Percentiles rank a stretch among this genome's conserved stretches.
These are phyloP conservation scores for Agrypnia vestita DNA, from an alignment of 1,140 invertebrate genomes.

Conservation along the genomic window DNA sequence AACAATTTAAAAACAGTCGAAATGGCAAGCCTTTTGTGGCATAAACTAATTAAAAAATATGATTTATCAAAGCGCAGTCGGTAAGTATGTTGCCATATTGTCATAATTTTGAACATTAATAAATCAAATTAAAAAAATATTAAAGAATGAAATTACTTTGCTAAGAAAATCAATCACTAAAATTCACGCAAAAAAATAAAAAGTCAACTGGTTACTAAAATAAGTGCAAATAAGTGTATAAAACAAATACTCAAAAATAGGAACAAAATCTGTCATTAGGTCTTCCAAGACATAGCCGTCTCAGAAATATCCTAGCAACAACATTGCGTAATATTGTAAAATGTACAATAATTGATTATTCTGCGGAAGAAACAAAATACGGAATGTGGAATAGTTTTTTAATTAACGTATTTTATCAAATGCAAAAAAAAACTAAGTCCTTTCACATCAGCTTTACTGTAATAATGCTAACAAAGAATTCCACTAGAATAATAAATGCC, in stretches of 20 bases:
- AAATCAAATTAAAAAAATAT: conserved; percentile 2
- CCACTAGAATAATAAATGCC: conserved; percentile 9
- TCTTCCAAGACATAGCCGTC: conserved; percentile 20
- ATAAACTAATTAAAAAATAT: conserved; percentile 5
- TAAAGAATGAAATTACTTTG: neutral
- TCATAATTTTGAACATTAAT: neutral
- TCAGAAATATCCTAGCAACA: conserved; percentile 8
- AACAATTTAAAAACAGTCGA: neutral
- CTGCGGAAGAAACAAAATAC: conserved; percentile 12
- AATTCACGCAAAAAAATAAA: neutral
- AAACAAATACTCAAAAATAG: conserved; percentile 40
- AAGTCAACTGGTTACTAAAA: neutral
- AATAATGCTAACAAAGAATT: conserved; percentile 5
- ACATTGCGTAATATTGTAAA: neutral
- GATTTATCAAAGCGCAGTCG: neutral
- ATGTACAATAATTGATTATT: conserved; percentile 17
- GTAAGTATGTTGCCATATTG: no score
- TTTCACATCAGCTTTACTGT: conserved; percentile 17
- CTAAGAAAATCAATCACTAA: neutral
- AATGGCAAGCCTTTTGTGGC: conserved; percentile 39
- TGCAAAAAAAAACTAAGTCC: conserved; percentile 6
- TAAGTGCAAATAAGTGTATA: conserved; percentile 33
- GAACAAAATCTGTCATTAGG: conserved; percentile 40
- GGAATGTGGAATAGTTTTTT: conserved; percentile 26
- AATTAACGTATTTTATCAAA: neutral